Evolutionary conservation across 2,888 invertebrate species (phyloP), one percentile per base, ranked within the genome.

Genomic region (Drosophila histrio): DNA sequence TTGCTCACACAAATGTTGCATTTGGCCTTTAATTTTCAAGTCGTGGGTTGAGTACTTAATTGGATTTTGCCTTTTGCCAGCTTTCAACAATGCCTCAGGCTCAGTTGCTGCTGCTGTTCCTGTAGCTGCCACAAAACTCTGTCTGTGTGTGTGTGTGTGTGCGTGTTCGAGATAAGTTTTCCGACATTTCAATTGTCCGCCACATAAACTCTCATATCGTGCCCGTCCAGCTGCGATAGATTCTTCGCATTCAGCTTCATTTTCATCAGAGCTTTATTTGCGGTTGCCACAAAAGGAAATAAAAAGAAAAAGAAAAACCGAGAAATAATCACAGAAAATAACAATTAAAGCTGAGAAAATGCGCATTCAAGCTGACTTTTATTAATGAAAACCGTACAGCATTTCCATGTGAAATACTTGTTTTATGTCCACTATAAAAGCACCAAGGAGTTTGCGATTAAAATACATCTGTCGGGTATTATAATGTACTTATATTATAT

Each of bases 111-210:
- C 24, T 28, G 3, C 47, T 30, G 19, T 19, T 6, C 0, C 17
- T 43, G 32, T 17, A 22, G 22, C 41, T 49, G 46, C 19, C 9
- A n/a, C 24, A 32, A 32, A 32, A 11, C 13, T 11, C 26, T 26
- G 34, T 21, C 11, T 26, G 17, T 21, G 24, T 69, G 30, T 22
- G 34, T 38, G 52, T 19, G 52, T 38, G 19, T 46, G 71, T 63
- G 73, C 17, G 36, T 56, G 26, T 39, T 32, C 28, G 53, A 58
- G 78, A 75, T 77, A 77, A 73, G 73, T 61, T 72, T 58, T 30
- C 30, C 56, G 15, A 49, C 63, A 75, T 72, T 72, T 77, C 67
- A 72, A 63, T 72, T 77, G 73, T 66, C 52, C 58, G 21, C 60
- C 60, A 50, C 24, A 59, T 38, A 49, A 49, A 38, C 43, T 43